phyloP scores from a whole-genome alignment of 2,113 vertebrate genomes.

The Lepisosteus oculatus region DNA sequence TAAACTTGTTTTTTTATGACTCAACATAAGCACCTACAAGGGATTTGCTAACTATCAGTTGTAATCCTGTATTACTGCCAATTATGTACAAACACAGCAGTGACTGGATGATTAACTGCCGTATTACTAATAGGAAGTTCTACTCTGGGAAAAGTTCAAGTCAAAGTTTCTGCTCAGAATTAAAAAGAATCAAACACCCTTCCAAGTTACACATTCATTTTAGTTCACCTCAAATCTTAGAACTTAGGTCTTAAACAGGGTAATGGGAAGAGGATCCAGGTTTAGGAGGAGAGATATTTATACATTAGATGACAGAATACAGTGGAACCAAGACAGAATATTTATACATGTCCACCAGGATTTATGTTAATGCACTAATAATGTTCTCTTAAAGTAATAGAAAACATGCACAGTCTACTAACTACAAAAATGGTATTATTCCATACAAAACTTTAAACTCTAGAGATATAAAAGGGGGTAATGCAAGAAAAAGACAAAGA shows the following conservation, averaged over 20 bases:
- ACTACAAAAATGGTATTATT: no score
- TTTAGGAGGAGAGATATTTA: background rate
- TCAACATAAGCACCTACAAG: slow-evolving; percentile 41
- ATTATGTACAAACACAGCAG: slow-evolving; percentile 41
- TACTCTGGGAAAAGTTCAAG: slow-evolving; percentile 19
- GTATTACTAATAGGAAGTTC: slow-evolving; percentile 27
- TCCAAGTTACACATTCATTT: background rate
- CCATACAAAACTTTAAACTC: no score
- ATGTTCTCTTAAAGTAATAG: background rate
- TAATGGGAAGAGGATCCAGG: no score
- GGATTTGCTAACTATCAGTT: slow-evolving; percentile 38
- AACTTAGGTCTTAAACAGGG: no score
- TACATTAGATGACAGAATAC: background rate
- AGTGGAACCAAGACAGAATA: background rate
- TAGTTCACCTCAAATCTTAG: background rate
- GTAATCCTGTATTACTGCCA: slow-evolving; percentile 41
- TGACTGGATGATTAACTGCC: slow-evolving; percentile 25
- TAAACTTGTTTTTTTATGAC: slow-evolving; percentile 39
- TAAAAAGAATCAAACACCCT: background rate
- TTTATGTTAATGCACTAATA: background rate
- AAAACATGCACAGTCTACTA: background rate
- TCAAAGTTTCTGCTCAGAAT: background rate
- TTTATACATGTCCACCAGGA: slow-evolving; percentile 1
- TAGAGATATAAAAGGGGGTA: no score
- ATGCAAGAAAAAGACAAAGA: no score